A percentile compares a stretch with the other conserved stretches of the same genome.
Conservation (phyloP, 2,888 invertebrate species). For the Rugalucina vietnamica region DNA sequence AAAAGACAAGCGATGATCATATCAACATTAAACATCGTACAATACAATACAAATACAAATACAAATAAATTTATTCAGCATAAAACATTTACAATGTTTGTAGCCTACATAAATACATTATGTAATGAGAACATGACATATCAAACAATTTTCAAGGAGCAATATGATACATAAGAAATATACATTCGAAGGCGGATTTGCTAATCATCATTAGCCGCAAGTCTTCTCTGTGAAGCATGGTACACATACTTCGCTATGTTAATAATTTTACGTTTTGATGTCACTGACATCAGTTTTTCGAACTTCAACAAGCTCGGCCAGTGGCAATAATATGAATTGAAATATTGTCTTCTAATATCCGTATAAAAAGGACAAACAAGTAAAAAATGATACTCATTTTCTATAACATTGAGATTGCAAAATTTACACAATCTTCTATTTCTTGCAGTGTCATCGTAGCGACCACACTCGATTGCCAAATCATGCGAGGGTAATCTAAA, state of each 20-base stretch:
- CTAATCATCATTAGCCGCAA: neutral
- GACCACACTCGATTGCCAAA: constrained; percentile 12
- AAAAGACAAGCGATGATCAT: too few species aligned
- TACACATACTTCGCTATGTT: neutral
- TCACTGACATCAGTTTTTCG: neutral
- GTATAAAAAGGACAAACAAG: constrained; percentile 19
- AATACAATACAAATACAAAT: too few species aligned
- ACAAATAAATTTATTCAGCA: too few species aligned
- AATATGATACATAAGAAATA: too few species aligned
- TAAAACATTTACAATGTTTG: too few species aligned
- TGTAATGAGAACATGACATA: too few species aligned
- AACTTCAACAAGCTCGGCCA: constrained; percentile 23
- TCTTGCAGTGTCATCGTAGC: constrained; percentile 16
- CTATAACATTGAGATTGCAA: constrained; percentile 16
- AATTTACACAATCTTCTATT: constrained; percentile 13
- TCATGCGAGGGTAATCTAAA: constrained; percentile 28
- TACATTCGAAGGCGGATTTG: too few species aligned
- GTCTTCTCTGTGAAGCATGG: neutral
- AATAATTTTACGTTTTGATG: neutral
- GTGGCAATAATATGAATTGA: constrained; percentile 1
- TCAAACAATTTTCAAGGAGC: too few species aligned
- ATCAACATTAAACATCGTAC: too few species aligned
- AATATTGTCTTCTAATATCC: constrained; percentile 13
- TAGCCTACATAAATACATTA: too few species aligned
- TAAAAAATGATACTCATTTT: constrained; percentile 26